phyloP scores from a whole-genome alignment of 2,797 vertebrate species.

The Neomorphus geoffroyi region DNA sequence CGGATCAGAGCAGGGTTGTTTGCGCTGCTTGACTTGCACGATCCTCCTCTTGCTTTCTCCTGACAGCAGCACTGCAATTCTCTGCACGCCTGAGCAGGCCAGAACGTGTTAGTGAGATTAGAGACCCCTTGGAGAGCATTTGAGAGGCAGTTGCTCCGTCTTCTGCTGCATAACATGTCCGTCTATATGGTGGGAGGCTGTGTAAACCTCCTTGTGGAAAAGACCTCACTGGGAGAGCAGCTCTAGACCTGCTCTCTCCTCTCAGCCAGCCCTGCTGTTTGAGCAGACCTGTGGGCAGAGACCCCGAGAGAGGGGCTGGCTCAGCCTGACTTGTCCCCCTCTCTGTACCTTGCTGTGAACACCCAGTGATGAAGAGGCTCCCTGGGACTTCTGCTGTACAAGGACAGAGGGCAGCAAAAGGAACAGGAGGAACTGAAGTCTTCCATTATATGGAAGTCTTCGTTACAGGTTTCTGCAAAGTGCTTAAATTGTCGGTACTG shows the following conservation, averaged over 20 bases:
- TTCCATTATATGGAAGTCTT: not conserved
- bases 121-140: not conserved
- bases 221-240: not conserved
- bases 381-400: not conserved
- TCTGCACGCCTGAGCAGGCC: not conserved
- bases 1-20: not conserved
- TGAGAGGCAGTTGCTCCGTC: not conserved
- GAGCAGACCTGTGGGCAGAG: not conserved
- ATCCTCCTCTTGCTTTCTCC: not conserved
- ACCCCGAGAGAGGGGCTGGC: not conserved
- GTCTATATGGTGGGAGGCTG: not conserved
- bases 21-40: not conserved
- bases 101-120: not conserved
- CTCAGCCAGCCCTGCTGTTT: not conserved
- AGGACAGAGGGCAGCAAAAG: not conserved
- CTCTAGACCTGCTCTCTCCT: not conserved
- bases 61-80: not conserved
- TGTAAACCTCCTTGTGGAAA: not conserved
- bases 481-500: conserved; percentile 41
- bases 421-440: not conserved
- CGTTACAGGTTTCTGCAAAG: conserved; percentile 6
- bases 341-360: not conserved
- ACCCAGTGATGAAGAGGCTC: not conserved
- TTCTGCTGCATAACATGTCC: not conserved
- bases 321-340: not conserved